Evolutionary conservation across 2,113 vertebrate species (phyloP).

Genomic region (Actenoides lindsayi): DNA sequence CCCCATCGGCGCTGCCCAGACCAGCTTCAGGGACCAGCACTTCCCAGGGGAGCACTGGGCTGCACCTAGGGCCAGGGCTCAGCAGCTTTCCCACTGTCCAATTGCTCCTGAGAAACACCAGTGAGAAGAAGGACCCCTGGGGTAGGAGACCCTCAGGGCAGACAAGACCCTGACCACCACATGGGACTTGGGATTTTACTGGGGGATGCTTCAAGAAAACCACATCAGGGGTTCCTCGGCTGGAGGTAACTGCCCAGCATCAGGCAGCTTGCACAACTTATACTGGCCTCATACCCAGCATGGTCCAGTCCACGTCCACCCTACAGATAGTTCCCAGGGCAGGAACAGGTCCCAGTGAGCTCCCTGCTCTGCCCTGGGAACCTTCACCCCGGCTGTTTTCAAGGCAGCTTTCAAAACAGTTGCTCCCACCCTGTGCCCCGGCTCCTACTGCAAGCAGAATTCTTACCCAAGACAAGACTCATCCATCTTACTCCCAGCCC

Average conservation of each 20-base stretch:
- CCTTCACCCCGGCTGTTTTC: rapidly evolving
- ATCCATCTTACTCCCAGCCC: neutral
- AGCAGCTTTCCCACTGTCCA: rapidly evolving
- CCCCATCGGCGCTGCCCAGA: rapidly evolving
- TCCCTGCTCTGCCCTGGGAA: neutral
- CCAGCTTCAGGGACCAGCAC: neutral
- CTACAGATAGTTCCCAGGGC: rapidly evolving
- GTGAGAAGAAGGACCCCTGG: rapidly evolving
- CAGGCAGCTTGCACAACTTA: neutral
- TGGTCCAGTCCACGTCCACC: rapidly evolving
- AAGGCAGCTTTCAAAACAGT: neutral
- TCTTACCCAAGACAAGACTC: neutral
- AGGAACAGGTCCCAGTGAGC: rapidly evolving
- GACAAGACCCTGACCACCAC: rapidly evolving
- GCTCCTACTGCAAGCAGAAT: neutral
- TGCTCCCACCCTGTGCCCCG: rapidly evolving
- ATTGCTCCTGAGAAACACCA: rapidly evolving
- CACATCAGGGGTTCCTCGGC: rapidly evolving
- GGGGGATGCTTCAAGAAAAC: neutral
- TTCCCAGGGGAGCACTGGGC: neutral
- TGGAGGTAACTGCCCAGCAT: neutral
- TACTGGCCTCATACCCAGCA: rapidly evolving
- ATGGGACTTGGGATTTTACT: rapidly evolving
- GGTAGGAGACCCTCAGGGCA: neutral
- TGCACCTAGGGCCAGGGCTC: neutral